phyloP scores from a whole-genome alignment of 2,888 invertebrate genomes.

The Tinea pellionella region DNA sequence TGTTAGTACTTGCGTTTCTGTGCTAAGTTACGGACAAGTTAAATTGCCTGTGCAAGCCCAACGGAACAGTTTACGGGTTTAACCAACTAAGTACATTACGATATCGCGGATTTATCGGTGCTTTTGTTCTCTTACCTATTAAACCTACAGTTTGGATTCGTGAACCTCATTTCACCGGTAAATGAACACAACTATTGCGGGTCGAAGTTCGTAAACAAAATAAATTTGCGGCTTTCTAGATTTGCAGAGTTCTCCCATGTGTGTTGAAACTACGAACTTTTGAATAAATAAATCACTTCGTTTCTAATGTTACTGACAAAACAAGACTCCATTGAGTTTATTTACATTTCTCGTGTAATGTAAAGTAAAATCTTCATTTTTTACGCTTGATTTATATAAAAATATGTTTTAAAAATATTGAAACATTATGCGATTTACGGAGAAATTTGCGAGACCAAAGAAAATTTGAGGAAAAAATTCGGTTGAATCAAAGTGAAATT shows the following conservation, averaged over 20 bases:
- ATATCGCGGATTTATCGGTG: slow-evolving; percentile 31
- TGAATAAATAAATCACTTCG: not conserved
- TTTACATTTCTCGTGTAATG: too few relatives aligned
- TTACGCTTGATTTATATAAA: not conserved
- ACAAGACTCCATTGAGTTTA: too few relatives aligned
- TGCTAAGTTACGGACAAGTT: slow-evolving; percentile 22
- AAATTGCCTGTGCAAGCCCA: slow-evolving; percentile 30
- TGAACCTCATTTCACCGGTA: slow-evolving; percentile 9
- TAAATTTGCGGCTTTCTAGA: not conserved
- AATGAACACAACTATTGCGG: slow-evolving; percentile 5
- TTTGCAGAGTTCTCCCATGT: not conserved
- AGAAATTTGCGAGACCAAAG: not conserved
- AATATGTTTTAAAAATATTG: not conserved
- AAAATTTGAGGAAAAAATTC: not conserved
- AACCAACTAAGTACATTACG: slow-evolving; percentile 27
- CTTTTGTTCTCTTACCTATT: slow-evolving; percentile 20
- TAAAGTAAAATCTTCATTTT: not conserved
- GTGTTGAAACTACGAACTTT: not conserved
- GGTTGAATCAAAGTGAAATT: not conserved
- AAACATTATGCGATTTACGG: not conserved
- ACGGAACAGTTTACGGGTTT: slow-evolving; percentile 28
- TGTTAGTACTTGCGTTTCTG: not conserved
- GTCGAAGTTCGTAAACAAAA: not conserved
- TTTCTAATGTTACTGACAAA: not conserved
- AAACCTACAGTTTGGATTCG: not conserved